Evolutionary conservation across 2,797 vertebrate species (phyloP), one percentile per base, ranked within the genome.

Genomic region (Characodon lateralis): DNA sequence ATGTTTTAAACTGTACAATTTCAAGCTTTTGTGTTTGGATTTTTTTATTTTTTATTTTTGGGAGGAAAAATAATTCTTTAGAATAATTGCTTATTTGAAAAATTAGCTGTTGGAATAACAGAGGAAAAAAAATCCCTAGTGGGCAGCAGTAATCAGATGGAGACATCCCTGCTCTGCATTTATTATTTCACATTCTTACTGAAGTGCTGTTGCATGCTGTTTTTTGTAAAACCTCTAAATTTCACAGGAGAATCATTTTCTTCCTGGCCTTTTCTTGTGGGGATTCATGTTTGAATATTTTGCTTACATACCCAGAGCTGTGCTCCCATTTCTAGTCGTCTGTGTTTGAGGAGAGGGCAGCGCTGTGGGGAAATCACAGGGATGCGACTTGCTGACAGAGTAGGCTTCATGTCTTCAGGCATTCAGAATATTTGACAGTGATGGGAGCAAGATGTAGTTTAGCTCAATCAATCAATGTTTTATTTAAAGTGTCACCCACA

Each of bases 341-440:
- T 43, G 18, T 20, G 22, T 82, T 69, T 69, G 13, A 5, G n/a
- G 68, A 79, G 63, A 79, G 70, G 20, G 24, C 26, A 58, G 58
- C 88, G 66, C 73, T 82, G 72, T 63, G 61, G 66, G 84, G 75
- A 80, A 79, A 83, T 85, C 58, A 69, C 55, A 63, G 71, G 53
- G 66, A 78, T 63, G 61, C 63, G 80, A 77, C 77, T 78, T 71
- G 78, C 79, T 70, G 73, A 76, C 72, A 43, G 74, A 77, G 76
- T 77, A 58, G 46, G 78, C 53, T 65, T 63, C 43, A 39, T 81
- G 78, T 76, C 35, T 82, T 43, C 73, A 63, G 26, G 72, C 71
- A 71, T 71, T 65, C 61, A 8, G 18, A 86, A 79, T 82, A 71
- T 80, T 39, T 70, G 77, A 82, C 35, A 56, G 46, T 35, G 48